Conservation (phyloP, 23 tunicate species). For the Styela clava region DNA sequence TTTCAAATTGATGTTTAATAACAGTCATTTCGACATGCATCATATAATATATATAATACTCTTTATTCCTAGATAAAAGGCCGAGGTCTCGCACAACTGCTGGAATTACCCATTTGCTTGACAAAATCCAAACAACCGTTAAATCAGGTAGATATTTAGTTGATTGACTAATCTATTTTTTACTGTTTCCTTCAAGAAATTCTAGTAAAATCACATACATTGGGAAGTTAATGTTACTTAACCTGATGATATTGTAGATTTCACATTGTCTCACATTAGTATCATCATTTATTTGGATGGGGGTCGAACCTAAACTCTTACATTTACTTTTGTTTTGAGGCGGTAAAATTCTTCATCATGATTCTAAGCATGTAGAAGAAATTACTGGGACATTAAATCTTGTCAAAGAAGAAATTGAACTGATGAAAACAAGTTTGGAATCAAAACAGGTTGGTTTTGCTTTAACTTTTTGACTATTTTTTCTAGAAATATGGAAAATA, state of each 20-base stretch:
- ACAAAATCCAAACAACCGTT: constrained; percentile 23
- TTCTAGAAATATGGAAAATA: background rate
- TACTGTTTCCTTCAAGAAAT: too few relatives aligned
- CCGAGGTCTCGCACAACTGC: constrained; percentile 1
- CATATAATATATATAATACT: too few relatives aligned
- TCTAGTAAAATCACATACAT: too few relatives aligned
- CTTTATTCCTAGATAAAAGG: background rate
- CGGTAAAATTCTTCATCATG: background rate
- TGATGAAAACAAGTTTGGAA: constrained; percentile 54
- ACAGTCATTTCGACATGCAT: too few relatives aligned
- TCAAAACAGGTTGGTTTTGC: constrained; percentile 45
- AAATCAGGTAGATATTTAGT: constrained; percentile 33
- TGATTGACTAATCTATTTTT: too few relatives aligned
- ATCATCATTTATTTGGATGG: too few relatives aligned
- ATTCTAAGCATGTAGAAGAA: background rate
- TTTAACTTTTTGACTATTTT: too few relatives aligned
- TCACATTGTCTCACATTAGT: too few relatives aligned
- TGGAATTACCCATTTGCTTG: constrained; percentile 4
- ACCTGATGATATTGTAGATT: too few relatives aligned
- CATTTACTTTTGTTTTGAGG: background rate
- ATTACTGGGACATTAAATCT: constrained; percentile 13
- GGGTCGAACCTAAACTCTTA: too few relatives aligned
- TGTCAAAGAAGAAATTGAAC: constrained; percentile 40
- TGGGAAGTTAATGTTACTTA: too few relatives aligned
- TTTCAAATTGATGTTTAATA: too few relatives aligned